Conservation (phyloP, 2,113 vertebrate genomes). For the Phocoena phocoena region DNA sequence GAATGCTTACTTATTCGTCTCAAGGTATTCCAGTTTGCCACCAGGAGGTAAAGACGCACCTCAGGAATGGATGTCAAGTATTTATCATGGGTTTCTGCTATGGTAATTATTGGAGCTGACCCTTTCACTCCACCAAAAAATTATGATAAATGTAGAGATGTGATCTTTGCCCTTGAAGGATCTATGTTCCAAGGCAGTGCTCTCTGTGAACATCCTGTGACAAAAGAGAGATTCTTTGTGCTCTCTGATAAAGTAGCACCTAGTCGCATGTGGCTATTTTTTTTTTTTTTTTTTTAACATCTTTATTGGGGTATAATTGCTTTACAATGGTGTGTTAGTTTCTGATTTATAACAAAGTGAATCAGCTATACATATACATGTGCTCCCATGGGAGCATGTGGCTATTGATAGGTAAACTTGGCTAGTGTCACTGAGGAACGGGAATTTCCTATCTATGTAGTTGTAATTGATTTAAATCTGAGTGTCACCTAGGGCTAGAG, state of each 20-base stretch:
- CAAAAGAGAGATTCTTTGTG: background rate
- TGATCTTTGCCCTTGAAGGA: background rate
- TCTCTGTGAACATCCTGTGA: rapidly evolving
- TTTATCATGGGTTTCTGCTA: background rate
- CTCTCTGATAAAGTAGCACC: rapidly evolving
- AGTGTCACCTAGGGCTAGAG: background rate
- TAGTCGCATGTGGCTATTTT: background rate
- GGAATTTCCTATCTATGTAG: background rate
- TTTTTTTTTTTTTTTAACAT: too few species aligned
- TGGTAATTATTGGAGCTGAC: background rate
- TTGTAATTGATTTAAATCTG: background rate
- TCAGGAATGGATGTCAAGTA: background rate
- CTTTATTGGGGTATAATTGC: too few species aligned
- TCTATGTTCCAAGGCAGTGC: background rate
- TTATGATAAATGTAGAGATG: background rate
- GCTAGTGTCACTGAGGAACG: too few species aligned
- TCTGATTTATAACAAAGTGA: too few species aligned
- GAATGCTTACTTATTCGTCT: background rate
- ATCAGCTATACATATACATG: too few species aligned
- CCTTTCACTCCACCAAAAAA: background rate
- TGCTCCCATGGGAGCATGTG: too few species aligned
- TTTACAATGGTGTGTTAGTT: too few species aligned
- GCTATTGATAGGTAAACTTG: rapidly evolving
- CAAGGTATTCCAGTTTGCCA: background rate
- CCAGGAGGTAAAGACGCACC: background rate